Evolutionary conservation across 1,140 invertebrate genomes (phyloP).

Genomic region (Drusus annulatus): DNA sequence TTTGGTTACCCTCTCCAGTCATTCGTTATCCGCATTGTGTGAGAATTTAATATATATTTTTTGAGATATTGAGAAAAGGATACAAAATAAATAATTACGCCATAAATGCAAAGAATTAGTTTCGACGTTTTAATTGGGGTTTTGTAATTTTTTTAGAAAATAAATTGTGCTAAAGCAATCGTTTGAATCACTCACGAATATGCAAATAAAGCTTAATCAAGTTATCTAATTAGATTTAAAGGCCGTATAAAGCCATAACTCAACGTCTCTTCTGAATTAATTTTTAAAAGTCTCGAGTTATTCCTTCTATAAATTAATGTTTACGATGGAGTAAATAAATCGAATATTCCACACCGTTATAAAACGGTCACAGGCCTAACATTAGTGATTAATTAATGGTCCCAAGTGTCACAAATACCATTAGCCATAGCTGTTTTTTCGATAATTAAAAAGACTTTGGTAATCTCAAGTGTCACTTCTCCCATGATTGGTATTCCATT

Average conservation of each 20-base stretch:
- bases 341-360: slow-evolving; percentile 30
- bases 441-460: slow-evolving; percentile 35
- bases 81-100: too few relatives aligned
- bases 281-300: slow-evolving; percentile 25
- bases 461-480: slow-evolving; percentile 1
- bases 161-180: neutral
- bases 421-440: slow-evolving; percentile 20
- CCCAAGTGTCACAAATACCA: slow-evolving; percentile 30
- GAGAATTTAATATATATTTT: neutral
- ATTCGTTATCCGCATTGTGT: slow-evolving; percentile 13
- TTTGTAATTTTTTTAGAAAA: too few relatives aligned
- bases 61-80: too few relatives aligned
- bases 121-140: too few relatives aligned
- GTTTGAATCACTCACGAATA: slow-evolving; percentile 36
- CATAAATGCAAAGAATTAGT: too few relatives aligned
- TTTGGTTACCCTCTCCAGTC: neutral
- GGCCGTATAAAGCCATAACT: slow-evolving; percentile 31
- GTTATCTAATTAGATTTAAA: slow-evolving; percentile 44
- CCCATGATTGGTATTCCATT: neutral
- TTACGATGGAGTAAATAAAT: slow-evolving; percentile 20
- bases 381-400: slow-evolving; percentile 22
- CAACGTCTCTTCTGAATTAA: slow-evolving; percentile 31
- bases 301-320: slow-evolving; percentile 31
- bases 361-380: neutral
- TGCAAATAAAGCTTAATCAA: slow-evolving; percentile 39